phyloP scores from a whole-genome alignment of 2,113 vertebrate genomes.

The Nicator chloris region DNA sequence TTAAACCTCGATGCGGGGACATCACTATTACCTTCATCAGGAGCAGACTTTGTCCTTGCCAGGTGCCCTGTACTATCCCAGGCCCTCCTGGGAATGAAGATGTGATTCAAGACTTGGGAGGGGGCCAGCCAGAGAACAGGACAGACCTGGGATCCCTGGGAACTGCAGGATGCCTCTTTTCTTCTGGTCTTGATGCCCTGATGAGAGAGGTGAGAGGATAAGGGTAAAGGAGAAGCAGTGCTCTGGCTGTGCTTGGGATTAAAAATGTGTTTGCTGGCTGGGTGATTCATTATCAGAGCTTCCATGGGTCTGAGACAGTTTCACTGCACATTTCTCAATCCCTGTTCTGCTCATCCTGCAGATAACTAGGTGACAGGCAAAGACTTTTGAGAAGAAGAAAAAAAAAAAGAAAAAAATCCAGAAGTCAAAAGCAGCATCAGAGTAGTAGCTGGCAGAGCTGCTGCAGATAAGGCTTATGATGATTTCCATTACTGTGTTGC shows the following conservation, averaged over 20 bases:
- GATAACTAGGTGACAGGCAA: not conserved
- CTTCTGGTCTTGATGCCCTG: not conserved
- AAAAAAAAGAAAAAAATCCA: not conserved
- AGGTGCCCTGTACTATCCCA: rapidly evolving
- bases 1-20: not conserved
- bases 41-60: not conserved
- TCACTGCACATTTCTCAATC: not conserved
- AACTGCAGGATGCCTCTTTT: not conserved
- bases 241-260: not conserved
- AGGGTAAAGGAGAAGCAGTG: not conserved
- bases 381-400: not conserved
- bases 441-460: not conserved
- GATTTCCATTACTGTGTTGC: not conserved
- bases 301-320: constrained; percentile 26
- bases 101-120: not conserved
- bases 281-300: constrained; percentile 11
- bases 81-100: not conserved
- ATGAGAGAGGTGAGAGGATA: not conserved
- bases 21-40: not conserved
- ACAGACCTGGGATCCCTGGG: not conserved
- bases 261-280: not conserved
- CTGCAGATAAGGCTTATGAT: not conserved
- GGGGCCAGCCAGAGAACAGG: not conserved
- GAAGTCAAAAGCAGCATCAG: not conserved
- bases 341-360: not conserved